Conservation (phyloP, 2,113 vertebrate genomes). For the Salminus brasiliensis region DNA sequence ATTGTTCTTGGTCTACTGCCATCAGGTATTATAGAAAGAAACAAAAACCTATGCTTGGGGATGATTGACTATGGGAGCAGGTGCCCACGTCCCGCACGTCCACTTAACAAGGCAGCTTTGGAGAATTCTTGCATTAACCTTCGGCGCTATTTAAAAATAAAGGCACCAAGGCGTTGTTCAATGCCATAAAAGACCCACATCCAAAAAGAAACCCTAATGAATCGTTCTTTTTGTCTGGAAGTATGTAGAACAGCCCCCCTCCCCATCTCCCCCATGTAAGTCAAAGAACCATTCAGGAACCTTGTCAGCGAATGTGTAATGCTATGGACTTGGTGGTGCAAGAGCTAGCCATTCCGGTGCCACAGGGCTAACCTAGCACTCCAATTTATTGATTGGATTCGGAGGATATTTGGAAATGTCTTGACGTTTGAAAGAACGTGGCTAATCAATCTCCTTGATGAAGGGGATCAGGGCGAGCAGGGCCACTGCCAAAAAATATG, state of each 20-base stretch:
- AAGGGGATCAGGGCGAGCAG: slow-evolving; percentile 59
- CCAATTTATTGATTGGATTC: slow-evolving; percentile 67
- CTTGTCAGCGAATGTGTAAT: too few relatives aligned
- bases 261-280: too few relatives aligned
- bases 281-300: too few relatives aligned
- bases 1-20: not conserved
- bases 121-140: not conserved
- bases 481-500: not conserved
- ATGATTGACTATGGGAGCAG: slow-evolving; percentile 38
- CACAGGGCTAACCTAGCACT: slow-evolving; percentile 54
- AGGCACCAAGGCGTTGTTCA: too few relatives aligned
- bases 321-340: not conserved
- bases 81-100: not conserved
- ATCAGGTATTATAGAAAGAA: slow-evolving; percentile 11
- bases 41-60: slow-evolving; percentile 54
- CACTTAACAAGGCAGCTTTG: not conserved
- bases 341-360: not conserved
- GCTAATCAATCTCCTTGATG: slow-evolving; percentile 73
- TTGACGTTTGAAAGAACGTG: slow-evolving; percentile 72
- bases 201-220: too few relatives aligned
- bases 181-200: too few relatives aligned
- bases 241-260: too few relatives aligned
- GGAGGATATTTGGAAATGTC: slow-evolving; percentile 67
- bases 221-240: too few relatives aligned
- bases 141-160: not conserved